Percentiles rank a stretch among this genome's conserved stretches.
phyloP scores from a whole-genome alignment of 2,113 vertebrate genomes.

The Antechinus stuartii region DNA sequence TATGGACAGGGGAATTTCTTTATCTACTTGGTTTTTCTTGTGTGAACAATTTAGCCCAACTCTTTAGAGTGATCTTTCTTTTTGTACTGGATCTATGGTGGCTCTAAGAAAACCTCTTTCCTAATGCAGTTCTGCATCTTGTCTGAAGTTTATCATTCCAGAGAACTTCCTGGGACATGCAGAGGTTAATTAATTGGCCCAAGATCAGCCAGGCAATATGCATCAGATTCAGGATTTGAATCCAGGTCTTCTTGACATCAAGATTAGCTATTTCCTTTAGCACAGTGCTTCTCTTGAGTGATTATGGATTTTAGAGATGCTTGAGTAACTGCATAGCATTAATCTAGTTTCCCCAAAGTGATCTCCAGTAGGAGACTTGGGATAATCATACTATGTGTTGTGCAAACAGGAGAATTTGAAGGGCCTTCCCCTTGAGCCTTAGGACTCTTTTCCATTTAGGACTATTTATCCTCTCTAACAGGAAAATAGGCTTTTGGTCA shows the following conservation, averaged over 20 bases:
- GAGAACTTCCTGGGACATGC: background rate
- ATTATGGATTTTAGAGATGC: background rate
- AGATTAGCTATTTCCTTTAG: background rate
- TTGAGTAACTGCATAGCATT: background rate
- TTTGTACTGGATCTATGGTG: background rate
- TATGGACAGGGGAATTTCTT: background rate
- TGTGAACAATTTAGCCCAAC: background rate
- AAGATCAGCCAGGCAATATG: background rate
- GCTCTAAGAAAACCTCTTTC: background rate
- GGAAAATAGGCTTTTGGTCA: background rate
- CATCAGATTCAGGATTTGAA: background rate
- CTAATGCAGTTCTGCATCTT: background rate
- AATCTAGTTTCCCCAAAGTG: background rate
- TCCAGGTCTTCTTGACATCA: background rate
- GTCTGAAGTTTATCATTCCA: background rate
- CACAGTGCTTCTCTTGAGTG: background rate
- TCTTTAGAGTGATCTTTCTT: background rate
- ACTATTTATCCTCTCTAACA: background rate
- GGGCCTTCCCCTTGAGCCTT: rapidly evolving
- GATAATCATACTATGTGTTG: background rate
- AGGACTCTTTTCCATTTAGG: background rate
- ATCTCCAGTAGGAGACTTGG: background rate
- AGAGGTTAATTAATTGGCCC: background rate
- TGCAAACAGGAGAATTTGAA: background rate
- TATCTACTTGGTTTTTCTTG: background rate